Base-by-base conservation (phyloP, 2,888 invertebrate genomes). In the Orgyia antiqua region DNA sequence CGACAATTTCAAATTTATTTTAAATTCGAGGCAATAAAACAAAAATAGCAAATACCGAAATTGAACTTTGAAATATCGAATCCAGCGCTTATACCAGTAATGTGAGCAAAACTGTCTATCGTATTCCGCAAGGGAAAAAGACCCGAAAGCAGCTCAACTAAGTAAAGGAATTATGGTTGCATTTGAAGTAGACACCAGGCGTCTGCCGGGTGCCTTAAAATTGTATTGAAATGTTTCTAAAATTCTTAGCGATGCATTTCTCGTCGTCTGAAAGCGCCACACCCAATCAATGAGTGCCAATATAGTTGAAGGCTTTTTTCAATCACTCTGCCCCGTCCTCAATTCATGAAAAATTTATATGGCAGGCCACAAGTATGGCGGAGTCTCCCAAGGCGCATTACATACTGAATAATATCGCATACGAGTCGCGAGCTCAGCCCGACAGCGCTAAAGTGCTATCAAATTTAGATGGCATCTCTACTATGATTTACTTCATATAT, bases 331-430 rank as follows among this genome's bases (percentile, higher is more conserved):
- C 30, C 28, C 13, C 59, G 54, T 63, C 61, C 55, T 63, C 56
- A 72, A 58, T 72, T 82, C 83, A 83, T 83, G 83, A 83, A 82
- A 83, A 74, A 83, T 83, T 68, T 82, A 83, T 83, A 63, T 58
- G 53, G 38, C 38, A 42, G 45, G 47, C 51, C 52, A 55, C 50
- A 55, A 58, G 45, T 42, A 30, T 17, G 33, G 24, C 21, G 36
- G 42, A 61, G 57, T 63, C 68, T 68, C 73, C 51, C 61, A 61
- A 68, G 71, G 66, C 71, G 66, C 66, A 71, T 72, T 69, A 71
- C 66, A 34, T 38, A 42, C 66, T 61, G 76, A 78, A 79, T 77
- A 76, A 73, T 71, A 78, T 80, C 77, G 58, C 49, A 60, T 59
- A 57, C 55, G 67, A 60, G 48, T 42, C 52, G 59, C 52, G 60